Evolutionary conservation across 1,140 invertebrate species (phyloP), one percentile per base, ranked within the genome.

Genomic region (Holcopasites calliopsidis): DNA sequence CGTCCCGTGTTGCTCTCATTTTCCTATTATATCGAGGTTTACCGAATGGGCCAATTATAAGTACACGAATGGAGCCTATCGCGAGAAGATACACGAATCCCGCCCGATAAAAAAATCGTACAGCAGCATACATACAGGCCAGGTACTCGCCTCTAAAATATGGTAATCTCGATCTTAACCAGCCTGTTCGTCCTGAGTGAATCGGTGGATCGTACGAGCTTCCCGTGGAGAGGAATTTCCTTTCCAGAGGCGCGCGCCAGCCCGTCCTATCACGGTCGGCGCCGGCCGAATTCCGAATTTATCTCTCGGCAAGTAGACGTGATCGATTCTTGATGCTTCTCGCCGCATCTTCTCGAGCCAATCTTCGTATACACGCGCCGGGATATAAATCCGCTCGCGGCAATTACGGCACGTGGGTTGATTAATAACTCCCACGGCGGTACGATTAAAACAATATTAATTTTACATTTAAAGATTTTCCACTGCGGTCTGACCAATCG

Each of bases 311-410:
- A 55, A 55, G 50, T 35, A 21, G 50, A n/a, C 61, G 71, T 73
- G 71, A 73, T 73, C 71, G 61, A 73, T 73, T 73, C 61, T 66
- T 44, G 61, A 66, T 60, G 65, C 35, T 68, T 58, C 57, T 75
- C 33, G 64, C 21, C 54, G 72, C 50, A 69, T 66, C 50, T 75
- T 23, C n/a, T 33, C 21, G 38, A 40, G 13, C 38, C 13, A 40
- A 40, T 13, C 13, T 40, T 40, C 38, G 13, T 44, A 44, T 44
- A 44, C 8, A 44, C 42, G 8, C n/a, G n/a, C n/a, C n/a, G n/a
- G n/a, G n/a, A n/a, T 44, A 40, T 40, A 40, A 40, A 40, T 40
- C 6, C 13, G 38, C n/a, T n/a, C n/a, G n/a, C n/a, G n/a, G n/a
- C n/a, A n/a, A n/a, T n/a, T n/a, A 26, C 10, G 23, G 1, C 4